Conservation (phyloP, 2,888 invertebrate species). For the Sphecodes monilicornis region DNA sequence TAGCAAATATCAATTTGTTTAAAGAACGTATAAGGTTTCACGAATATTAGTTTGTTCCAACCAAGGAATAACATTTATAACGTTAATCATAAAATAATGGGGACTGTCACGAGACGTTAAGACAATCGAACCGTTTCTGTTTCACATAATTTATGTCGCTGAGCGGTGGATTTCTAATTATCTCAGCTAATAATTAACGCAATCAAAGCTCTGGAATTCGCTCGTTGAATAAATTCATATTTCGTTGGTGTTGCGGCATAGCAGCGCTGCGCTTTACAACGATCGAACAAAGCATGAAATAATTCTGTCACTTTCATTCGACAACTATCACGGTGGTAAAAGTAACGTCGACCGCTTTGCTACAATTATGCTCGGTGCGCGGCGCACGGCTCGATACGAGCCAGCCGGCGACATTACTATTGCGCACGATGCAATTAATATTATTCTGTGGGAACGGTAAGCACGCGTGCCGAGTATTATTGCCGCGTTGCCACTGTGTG, state of each 20-base stretch:
- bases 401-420: slow-evolving; percentile 22
- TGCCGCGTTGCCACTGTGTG: slow-evolving; percentile 3
- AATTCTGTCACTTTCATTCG: slow-evolving; percentile 5
- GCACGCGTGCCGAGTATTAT: slow-evolving; percentile 15
- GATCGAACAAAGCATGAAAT: slow-evolving; percentile 1
- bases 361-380: slow-evolving; percentile 9
- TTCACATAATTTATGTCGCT: background rate
- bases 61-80: background rate
- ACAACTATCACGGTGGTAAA: background rate
- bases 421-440: slow-evolving; percentile 40
- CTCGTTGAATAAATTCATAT: background rate
- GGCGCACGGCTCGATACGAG: background rate
- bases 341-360: slow-evolving; percentile 22
- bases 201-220: background rate
- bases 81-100: background rate
- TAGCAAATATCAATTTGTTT: background rate
- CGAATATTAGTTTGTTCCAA: background rate
- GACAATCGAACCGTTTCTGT: background rate
- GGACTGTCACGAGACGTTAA: background rate
- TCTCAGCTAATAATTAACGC: background rate
- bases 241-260: background rate
- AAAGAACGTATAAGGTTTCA: background rate
- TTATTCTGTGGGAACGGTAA: slow-evolving; percentile 14
- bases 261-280: background rate
- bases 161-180: background rate